Evolutionary conservation across 2,113 vertebrate genomes (phyloP), one percentile per base, ranked within the genome.

Genomic region (Lagenorhynchus albirostris): DNA sequence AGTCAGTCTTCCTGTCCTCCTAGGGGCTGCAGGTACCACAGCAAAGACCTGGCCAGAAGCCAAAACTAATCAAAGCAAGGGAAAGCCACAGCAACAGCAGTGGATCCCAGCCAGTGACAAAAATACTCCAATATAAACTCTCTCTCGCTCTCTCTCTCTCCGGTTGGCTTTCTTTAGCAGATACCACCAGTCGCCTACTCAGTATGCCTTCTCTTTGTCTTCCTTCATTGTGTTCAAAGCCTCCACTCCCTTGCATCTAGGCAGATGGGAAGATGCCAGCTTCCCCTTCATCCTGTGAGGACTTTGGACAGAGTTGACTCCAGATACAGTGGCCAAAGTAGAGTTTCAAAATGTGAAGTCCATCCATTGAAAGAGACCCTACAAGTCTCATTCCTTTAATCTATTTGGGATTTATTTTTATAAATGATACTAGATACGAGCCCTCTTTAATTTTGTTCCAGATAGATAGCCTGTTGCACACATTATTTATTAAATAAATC

Each of bases 401-500:
- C 31, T 47, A 47, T 33, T 76, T 76, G 55, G 29, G 67, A 65
- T 87, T 62, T 92, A 29, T 29, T 87, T 96, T 93, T 82, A 25
- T 68, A 73, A 94, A 70, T n/a, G 11, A 88, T 36, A 31, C 50
- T 85, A 84, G 38, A 81, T 53, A 74, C 8, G 21, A 85, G 33
- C 36, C 36, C 79, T 62, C 73, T 86, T 77, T 38, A n/a, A 68
- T 77, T 68, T 91, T 50, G 60, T 89, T 89, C 71, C 44, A 70
- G 63, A 90, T 58, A 58, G 55, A 86, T 36, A 89, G 21, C 53
- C 38, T 81, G 25, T 93, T 67, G 29, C 21, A 31, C 65, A 63
- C 38, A 44, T 63, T 33, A 83, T 73, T 95, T 93, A 95, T 81
- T 92, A 85, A 95, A 79, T 67, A 87, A 84, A 58, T 53, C 20